Base-by-base conservation (phyloP, 2,888 invertebrate species). In the Rhimphoctona megacephalus region DNA sequence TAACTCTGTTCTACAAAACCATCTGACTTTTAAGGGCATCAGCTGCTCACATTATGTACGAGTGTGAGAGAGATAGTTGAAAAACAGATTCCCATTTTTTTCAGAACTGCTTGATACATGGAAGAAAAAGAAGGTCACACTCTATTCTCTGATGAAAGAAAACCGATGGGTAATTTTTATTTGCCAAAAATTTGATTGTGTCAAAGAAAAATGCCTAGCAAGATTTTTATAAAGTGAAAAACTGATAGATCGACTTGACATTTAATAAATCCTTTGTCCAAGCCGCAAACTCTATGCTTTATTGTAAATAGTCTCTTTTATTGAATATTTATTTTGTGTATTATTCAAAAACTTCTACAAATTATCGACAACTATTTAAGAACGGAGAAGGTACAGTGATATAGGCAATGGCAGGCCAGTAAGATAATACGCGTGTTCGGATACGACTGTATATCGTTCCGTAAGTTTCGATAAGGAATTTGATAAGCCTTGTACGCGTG, bases 401-500 rank as follows among this genome's bases (percentile, higher is more conserved):
- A 57, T 30, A 25, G 30, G 14, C n/a, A n/a, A n/a, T n/a, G n/a
- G n/a, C 17, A 30, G 19, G n/a, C 49, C 19, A 49, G 5, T 7
- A 7, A 57, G 79, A 81, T 83, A 87, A 85, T 76, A 83, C 57
- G 39, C 19, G 64, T 64, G 66, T 67, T 67, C 61, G 46, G 46
- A 52, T 78, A 70, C 67, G 67, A 52, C 61, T 73, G n/a, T 85
- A n/a, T 30, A 49, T 74, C 74, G 43, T 74, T 57, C 83, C 82
- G 83, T 86, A 80, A 83, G 43, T 76, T 86, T 83, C 70, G 83
- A 83, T 86, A 86, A 86, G 83, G 46, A 83, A 66, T 73, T 87
- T 78, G 61, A 73, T 86, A 90, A 61, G 61, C 90, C 88, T 74
- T 43, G 9, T 17, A 46, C 49, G 67, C 52, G 57, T 22, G 61